These are phyloP conservation scores for Aproaerema taeniolella DNA, from an alignment of 2,888 invertebrate genomes.

Conservation along the genomic window DNA sequence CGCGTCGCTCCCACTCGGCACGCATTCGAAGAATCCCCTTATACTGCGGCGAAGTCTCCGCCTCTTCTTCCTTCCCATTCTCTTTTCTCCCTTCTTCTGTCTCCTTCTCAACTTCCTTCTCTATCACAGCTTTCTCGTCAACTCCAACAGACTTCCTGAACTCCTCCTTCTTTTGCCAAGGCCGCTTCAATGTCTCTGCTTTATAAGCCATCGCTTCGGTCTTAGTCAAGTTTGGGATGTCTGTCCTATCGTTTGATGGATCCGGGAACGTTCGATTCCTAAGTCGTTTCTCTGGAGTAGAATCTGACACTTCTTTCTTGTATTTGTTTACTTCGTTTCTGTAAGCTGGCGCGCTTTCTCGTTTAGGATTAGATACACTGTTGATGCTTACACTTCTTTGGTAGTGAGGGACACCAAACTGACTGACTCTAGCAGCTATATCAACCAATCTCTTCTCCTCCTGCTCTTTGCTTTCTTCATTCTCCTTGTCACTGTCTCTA, in stretches of 20 bases:
- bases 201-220: slow-evolving; percentile 59
- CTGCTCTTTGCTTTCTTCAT: slow-evolving; percentile 64
- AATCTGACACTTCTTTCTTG: slow-evolving; percentile 71
- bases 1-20: slow-evolving; percentile 87
- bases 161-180: slow-evolving; percentile 62
- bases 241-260: slow-evolving; percentile 65
- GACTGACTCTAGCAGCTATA: slow-evolving; percentile 62
- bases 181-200: slow-evolving; percentile 65
- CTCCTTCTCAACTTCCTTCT: slow-evolving; percentile 51
- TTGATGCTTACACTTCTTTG: slow-evolving; percentile 66
- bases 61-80: slow-evolving; percentile 46
- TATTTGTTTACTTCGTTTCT: slow-evolving; percentile 66
- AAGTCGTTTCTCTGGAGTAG: slow-evolving; percentile 67
- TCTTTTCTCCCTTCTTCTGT: slow-evolving; percentile 48
- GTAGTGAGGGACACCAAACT: slow-evolving; percentile 62
- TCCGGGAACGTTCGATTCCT: slow-evolving; percentile 72
- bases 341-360: slow-evolving; percentile 61
- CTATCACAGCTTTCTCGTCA: slow-evolving; percentile 63
- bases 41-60: slow-evolving; percentile 74
- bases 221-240: slow-evolving; percentile 60
- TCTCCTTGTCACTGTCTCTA: slow-evolving; percentile 86
- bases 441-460: slow-evolving; percentile 60
- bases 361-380: slow-evolving; percentile 53
- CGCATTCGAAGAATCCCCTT: slow-evolving; percentile 85
- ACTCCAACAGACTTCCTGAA: slow-evolving; percentile 52